Base-by-base conservation (phyloP, 2,888 invertebrate genomes). In the Nomada fabriciana region DNA sequence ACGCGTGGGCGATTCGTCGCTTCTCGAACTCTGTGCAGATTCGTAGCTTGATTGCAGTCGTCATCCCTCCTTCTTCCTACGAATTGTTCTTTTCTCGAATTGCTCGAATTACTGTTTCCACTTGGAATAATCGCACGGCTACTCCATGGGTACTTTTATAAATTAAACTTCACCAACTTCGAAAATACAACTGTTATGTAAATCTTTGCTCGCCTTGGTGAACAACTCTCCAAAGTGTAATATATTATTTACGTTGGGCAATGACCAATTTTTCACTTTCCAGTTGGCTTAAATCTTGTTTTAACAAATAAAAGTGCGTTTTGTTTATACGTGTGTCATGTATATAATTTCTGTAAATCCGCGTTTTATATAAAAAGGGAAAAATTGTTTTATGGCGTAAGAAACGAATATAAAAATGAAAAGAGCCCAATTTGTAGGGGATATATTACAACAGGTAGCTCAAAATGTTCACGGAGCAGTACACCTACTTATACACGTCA, bases 1-100 rank as follows among this genome's bases (percentile, higher is more conserved):
- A 73, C 63, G 86, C 88, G 91, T 90, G 86, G 90, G 90, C 89
- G 90, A 88, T 80, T 42, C 76, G 72, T 80, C 67, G 73, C 77
- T 80, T 70, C 75, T 76, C 69, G 59, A 78, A 80, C 60, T 76
- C 70, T 73, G 75, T 20, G 57, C 77, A 72, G 57, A 84, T 76
- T 75, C 77, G 71, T 67, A 70, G 60, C 42, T 36, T 69, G 74
- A 79, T 76, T 71, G 47, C 53, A 63, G 18, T 57, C 52, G 55
- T 53, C 59, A 53, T 50, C n/a, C 20, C 52, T 42, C 60, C 53
- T 74, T 42, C 47, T 63, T 57, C 63, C 52, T 55, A 83, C 23
- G 71, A 83, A 63, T 72, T 67, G 52, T 61, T 57, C 50, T 18
- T 47, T 64, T 57, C 68, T 42, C n/a, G 75, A 68, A 63, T n/a